Percentiles rank a stretch among this genome's conserved stretches.
These are phyloP conservation scores for Eunapius fragilis DNA, from an alignment of 37 sponge, comb jelly and placozoan species.

Conservation along the genomic window DNA sequence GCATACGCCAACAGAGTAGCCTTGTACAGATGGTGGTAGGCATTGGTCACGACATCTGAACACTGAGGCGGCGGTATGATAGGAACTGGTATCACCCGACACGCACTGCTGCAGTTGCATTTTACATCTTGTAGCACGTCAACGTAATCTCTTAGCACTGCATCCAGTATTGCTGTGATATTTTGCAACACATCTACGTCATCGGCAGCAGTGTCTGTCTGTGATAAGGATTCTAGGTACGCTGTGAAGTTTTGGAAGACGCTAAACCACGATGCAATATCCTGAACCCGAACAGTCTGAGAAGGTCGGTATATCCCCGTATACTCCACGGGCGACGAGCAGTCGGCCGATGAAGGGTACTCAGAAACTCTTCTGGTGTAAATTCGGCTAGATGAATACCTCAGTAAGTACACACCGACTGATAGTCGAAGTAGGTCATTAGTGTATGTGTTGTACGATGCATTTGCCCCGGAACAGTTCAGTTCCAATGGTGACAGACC, in stretches of 20 bases:
- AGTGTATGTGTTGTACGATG: background rate
- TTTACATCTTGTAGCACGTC: background rate
- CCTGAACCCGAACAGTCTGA: background rate
- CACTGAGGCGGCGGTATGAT: background rate
- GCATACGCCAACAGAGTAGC: background rate
- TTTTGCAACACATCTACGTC: background rate
- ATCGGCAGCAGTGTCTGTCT: background rate
- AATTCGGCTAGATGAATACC: background rate
- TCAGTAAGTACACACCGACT: background rate
- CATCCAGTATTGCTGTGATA: background rate
- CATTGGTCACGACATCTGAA: background rate
- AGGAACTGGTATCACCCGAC: background rate
- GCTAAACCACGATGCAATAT: background rate
- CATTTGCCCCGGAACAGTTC: background rate
- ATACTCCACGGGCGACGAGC: background rate
- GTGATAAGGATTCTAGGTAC: background rate
- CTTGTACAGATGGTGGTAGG: background rate
- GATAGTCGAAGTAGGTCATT: background rate
- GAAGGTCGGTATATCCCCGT: background rate
- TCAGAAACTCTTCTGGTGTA: background rate
- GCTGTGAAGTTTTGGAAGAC: background rate
- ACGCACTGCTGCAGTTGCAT: background rate
- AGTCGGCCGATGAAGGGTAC: background rate
- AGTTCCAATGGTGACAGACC: background rate
- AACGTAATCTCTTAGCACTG: background rate